Evolutionary conservation across 2,113 vertebrate genomes (phyloP), one percentile per base, ranked within the genome.

Genomic region (Cariama cristata): DNA sequence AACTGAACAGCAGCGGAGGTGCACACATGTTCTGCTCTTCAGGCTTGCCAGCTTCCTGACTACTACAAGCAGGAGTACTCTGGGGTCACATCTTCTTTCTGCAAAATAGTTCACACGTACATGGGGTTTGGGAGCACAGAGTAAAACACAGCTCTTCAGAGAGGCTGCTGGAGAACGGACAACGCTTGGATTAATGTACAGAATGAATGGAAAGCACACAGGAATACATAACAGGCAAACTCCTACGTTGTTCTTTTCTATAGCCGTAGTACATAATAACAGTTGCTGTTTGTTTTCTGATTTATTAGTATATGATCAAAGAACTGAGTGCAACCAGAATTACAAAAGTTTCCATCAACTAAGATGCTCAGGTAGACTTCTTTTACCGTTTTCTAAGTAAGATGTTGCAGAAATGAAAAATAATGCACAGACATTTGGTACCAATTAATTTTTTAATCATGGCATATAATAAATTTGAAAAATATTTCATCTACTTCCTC

Each of bases 1-100:
- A 93, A 82, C 49, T 33, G 71, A 92, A 59, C 38, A 91, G 53
- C 53, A 87, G 67, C 52, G 83, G 86, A 88, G 59, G 22, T 27
- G 71, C 92, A 86, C 75, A 86, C 81, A 28, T 30, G 44, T 86
- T 86, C 86, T 86, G 56, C 52, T 93, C 89, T 71, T 91, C 68
- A 86, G 56, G 82, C 68, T 64, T 42, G 59, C 60, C 16, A 81
- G 72, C 49, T 76, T 93, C 82, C 79, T 79, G 64, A 72, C 55
- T 71, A 32, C 59, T 55, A n/a, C 4, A 9, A 82, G 56, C 63
- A 84, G 56, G 44, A 93, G 58, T 53, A 60, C 19, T 8, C 80
- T n/a, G 56, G 33, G 77, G 87, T 93, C 81, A 93, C 73, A 64
- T 55, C 60, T 4, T 52, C 56, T 68, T 81, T 79, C 73, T 26